A percentile compares a stretch with the other conserved stretches of the same genome.
These are phyloP conservation scores for Eira barbara DNA, from an alignment of 2,113 vertebrate genomes.

Conservation along the genomic window DNA sequence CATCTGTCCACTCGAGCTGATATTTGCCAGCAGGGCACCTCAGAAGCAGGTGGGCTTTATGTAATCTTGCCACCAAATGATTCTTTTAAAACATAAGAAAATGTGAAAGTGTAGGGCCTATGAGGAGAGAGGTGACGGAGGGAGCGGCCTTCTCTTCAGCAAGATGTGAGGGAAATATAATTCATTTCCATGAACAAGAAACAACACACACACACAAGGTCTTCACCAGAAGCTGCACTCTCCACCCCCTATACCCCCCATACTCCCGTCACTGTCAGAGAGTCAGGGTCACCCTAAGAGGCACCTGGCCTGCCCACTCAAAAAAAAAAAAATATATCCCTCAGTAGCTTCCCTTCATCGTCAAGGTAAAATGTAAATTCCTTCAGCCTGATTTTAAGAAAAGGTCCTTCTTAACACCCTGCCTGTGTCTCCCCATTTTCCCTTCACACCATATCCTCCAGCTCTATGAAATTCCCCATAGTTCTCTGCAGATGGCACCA, in stretches of 20 bases:
- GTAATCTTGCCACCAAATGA: constrained; percentile 16
- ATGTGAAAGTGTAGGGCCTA: background rate
- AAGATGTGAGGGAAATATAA: constrained; percentile 13
- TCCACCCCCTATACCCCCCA: background rate
- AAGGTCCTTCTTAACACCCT: background rate
- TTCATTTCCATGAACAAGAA: background rate
- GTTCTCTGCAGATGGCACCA: background rate
- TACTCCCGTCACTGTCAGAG: background rate
- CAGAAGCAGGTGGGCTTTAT: background rate
- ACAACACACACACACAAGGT: background rate
- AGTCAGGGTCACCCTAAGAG: constrained; percentile 32
- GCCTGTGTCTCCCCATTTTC: background rate
- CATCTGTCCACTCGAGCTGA: background rate
- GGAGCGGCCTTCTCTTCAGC: background rate
- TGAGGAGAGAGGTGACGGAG: background rate
- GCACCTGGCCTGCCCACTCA: constrained; percentile 49
- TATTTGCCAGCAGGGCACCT: background rate
- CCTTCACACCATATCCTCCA: too few species aligned
- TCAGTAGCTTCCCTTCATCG: background rate
- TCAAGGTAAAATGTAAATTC: background rate
- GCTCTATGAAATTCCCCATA: background rate
- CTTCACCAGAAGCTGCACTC: constrained; percentile 31
- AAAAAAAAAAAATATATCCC: background rate
- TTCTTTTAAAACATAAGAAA: constrained; percentile 20
- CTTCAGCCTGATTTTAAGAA: background rate